Percentiles rank a stretch among this genome's conserved stretches.
phyloP scores from a whole-genome alignment of 2,888 invertebrate genomes.

The Diaphora mendica region DNA sequence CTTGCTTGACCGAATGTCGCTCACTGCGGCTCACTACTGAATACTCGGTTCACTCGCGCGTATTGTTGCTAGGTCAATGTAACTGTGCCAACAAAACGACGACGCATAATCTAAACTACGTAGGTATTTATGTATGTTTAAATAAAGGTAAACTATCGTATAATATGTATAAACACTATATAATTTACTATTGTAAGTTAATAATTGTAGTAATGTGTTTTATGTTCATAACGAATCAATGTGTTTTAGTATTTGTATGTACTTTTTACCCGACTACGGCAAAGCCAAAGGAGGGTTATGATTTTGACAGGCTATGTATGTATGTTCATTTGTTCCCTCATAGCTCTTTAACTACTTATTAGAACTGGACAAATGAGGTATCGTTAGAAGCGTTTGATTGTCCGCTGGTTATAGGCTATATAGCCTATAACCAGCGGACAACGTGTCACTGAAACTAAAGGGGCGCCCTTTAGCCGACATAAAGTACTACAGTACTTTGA shows the following conservation, averaged over 20 bases:
- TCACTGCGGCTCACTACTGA: constrained; percentile 30
- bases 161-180: neutral
- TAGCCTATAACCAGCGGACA: too few relatives aligned
- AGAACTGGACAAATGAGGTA: too few relatives aligned
- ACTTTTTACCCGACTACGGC: too few relatives aligned
- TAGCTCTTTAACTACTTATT: too few relatives aligned
- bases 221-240: neutral
- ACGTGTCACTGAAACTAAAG: too few relatives aligned
- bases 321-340: too few relatives aligned
- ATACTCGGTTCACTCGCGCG: constrained; percentile 8
- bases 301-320: too few relatives aligned
- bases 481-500: too few relatives aligned
- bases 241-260: neutral
- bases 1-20: constrained; percentile 43
- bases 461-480: too few relatives aligned
- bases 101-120: neutral
- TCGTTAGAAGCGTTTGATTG: too few relatives aligned
- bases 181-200: neutral
- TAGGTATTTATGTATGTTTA: neutral
- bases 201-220: neutral
- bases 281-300: too few relatives aligned
- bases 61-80: constrained; percentile 50
- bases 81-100: constrained; percentile 22
- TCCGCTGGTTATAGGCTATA: too few relatives aligned
- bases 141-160: neutral